A percentile compares a stretch with the other conserved stretches of the same genome.
Conservation (phyloP, 2,888 invertebrate genomes). For the Orthosia incerta region DNA sequence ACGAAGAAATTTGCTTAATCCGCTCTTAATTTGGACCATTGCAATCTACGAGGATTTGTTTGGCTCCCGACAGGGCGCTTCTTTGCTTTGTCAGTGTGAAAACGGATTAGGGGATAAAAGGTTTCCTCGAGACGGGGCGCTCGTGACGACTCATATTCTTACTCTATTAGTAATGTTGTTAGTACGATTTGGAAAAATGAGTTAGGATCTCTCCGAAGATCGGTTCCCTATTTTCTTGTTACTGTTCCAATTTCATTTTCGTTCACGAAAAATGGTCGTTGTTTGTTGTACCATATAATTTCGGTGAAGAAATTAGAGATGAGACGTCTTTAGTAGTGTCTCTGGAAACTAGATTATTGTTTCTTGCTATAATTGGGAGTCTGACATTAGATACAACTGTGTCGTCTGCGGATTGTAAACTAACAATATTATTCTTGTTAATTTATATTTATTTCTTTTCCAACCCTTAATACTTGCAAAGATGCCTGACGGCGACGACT, state of each 20-base stretch:
- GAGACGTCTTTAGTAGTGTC: background rate
- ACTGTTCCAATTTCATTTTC: slow-evolving; percentile 4
- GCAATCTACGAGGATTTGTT: slow-evolving; percentile 84
- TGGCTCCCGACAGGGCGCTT: slow-evolving; percentile 74
- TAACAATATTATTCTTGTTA: slow-evolving; percentile 1
- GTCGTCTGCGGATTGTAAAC: slow-evolving; percentile 2
- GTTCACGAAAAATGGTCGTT: background rate
- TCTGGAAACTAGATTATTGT: slow-evolving; percentile 17
- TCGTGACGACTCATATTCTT: slow-evolving; percentile 76
- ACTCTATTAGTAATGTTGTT: slow-evolving; percentile 72
- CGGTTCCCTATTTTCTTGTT: slow-evolving; percentile 22
- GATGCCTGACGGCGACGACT: slow-evolving; percentile 35
- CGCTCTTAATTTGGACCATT: slow-evolving; percentile 82
- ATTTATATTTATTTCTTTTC: slow-evolving; percentile 36
- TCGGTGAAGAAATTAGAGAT: slow-evolving; percentile 10
- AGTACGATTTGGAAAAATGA: slow-evolving; percentile 53
- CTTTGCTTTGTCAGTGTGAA: slow-evolving; percentile 84
- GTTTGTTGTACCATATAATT: slow-evolving; percentile 22
- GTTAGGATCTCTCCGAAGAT: slow-evolving; percentile 22
- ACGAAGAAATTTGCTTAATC: slow-evolving; percentile 83
- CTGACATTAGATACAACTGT: slow-evolving; percentile 9
- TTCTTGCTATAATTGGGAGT: slow-evolving; percentile 26
- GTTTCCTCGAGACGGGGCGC: slow-evolving; percentile 65
- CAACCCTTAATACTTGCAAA: slow-evolving; percentile 33
- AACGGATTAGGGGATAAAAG: slow-evolving; percentile 82